Conservation (phyloP, 2,797 vertebrate species). For the Molossus alvarezi region DNA sequence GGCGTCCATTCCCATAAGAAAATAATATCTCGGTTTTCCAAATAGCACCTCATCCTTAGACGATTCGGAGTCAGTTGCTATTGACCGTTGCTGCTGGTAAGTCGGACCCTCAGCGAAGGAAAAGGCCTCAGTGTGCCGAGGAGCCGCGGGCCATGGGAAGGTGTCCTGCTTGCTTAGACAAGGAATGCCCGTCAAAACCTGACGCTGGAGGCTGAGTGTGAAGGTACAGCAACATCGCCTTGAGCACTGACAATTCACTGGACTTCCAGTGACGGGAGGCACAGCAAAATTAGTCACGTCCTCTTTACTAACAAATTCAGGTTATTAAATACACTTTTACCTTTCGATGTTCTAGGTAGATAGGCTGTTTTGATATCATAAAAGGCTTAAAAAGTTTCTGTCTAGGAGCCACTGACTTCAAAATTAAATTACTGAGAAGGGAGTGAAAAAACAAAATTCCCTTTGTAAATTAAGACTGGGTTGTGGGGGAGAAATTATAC, state of each 20-base stretch:
- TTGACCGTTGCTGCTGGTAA: not conserved
- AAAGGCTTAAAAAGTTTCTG: not conserved
- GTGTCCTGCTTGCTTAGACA: too few species aligned
- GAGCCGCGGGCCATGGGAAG: not conserved
- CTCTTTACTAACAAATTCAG: not conserved
- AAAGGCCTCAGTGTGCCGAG: not conserved
- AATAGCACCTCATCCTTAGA: not conserved
- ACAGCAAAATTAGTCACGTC: not conserved
- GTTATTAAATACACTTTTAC: not conserved
- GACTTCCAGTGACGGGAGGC: not conserved
- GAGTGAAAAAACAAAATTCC: not conserved
- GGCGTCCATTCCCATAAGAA: not conserved
- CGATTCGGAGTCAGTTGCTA: not conserved
- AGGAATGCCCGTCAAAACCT: not conserved
- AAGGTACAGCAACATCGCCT: not conserved
- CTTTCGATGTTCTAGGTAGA: not conserved
- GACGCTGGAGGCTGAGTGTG: not conserved
- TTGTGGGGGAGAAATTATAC: not conserved
- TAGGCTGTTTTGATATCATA: not conserved
- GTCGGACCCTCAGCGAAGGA: not conserved
- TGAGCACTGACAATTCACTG: not conserved
- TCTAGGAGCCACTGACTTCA: not conserved
- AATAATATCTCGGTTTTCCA: not conserved
- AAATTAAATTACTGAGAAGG: constrained; percentile 23
- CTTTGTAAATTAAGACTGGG: not conserved